phyloP scores from a whole-genome alignment of 1,140 invertebrate genomes.

The Rhagoletis pomonella region DNA sequence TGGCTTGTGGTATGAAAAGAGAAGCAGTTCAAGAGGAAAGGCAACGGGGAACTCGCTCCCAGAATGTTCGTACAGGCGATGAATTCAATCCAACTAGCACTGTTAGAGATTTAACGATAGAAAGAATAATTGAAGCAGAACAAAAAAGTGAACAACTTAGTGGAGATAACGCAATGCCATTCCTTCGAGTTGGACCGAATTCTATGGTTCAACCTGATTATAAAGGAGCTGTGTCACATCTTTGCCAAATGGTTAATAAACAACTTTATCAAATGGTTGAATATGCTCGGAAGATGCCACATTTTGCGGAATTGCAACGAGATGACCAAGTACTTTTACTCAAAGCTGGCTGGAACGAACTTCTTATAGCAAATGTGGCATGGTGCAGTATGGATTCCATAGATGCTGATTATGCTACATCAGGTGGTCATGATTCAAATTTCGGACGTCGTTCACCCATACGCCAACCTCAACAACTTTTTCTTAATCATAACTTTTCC shows the following conservation, averaged over 20 bases:
- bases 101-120: conserved; percentile 76
- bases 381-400: conserved; percentile 87
- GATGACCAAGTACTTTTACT: conserved; percentile 94
- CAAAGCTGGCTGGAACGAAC: conserved; percentile 96
- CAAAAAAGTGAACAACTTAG: conserved; percentile 74
- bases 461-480: conserved; percentile 71
- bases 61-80: conserved; percentile 73
- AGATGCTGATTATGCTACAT: conserved; percentile 65
- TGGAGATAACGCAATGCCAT: conserved; percentile 69
- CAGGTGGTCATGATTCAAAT: conserved; percentile 66
- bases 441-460: conserved; percentile 69
- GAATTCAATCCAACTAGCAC: conserved; percentile 69
- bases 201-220: conserved; percentile 74
- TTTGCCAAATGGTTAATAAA: conserved; percentile 82
- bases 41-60: conserved; percentile 76
- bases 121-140: conserved; percentile 89
- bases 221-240: conserved; percentile 80
- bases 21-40: conserved; percentile 92
- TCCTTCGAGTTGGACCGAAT: conserved; percentile 70
- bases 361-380: conserved; percentile 95
- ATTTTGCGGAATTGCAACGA: conserved; percentile 92
- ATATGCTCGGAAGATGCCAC: conserved; percentile 97
- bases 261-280: conserved; percentile 96
- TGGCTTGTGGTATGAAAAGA: conserved; percentile 98
- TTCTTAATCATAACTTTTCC: conserved; percentile 76